Base-by-base conservation (phyloP, 53 echinoderm and acorn worm genomes). In the Apostichopus leukothele region DNA sequence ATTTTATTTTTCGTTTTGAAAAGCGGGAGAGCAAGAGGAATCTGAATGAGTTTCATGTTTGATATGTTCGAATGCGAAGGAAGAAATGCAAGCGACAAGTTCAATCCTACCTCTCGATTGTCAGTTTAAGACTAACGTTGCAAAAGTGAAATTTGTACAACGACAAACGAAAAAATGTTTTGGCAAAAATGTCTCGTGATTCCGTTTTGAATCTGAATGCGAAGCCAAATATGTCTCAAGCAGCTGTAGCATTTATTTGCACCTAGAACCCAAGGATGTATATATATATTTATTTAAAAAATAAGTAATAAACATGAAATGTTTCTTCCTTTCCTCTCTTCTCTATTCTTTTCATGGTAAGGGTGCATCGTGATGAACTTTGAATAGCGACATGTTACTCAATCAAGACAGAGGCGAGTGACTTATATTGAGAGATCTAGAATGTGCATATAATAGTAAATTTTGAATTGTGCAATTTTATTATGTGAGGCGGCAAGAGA, bases 391-490 rank as follows among this genome's bases (percentile, higher is more conserved):
- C 18, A 71, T n/a, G 71, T 71, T n/a, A 71, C 71, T 71, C 10
- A 57, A 57, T 71, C 71, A 18, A 71, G 71, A 19, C 20, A 39
- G 57, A 5, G 71, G 6, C 18, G 71, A 18, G 6, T 18, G 71
- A 21, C 39, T 39, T 39, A 39, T 39, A 39, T 71, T 18, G 71
- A 71, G 71, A 71, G 71, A 71, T n/a, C 71, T 71, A 57, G 57
- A 71, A 71, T 71, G 71, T 71, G 71, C 71, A 18, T 71, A n/a
- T 71, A 71, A 71, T 71, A 71, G 18, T 71, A n/a, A 71, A n/a
- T 6, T 71, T 71, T 16, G 63, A 63, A 63, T 11, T 63, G 71
- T 71, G 71, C 71, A n/a, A 71, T 71, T 39, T 39, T 39, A 63
- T 13, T 63, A 16, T 11, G 71, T 71, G 71, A 71, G 71, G 71